Evolutionary conservation across 2,113 vertebrate species (phyloP).

Genomic region (Thermophis baileyi): DNA sequence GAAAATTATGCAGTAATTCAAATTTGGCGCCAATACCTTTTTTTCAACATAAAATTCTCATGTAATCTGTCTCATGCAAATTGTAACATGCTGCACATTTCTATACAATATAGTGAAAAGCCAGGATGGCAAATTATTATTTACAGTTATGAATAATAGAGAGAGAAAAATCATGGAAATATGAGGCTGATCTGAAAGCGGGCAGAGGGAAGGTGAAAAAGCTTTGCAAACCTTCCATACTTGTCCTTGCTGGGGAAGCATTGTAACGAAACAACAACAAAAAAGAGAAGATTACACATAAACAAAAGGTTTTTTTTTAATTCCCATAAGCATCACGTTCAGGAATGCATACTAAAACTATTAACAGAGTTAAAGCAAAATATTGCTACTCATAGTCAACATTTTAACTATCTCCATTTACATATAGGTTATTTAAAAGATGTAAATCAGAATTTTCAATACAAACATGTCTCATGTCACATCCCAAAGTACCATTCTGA

Average conservation of each 20-base stretch:
- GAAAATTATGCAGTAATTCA: conserved; percentile 11
- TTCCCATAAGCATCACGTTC: conserved; percentile 71
- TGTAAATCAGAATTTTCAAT: conserved; percentile 1
- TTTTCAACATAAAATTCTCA: conserved; percentile 15
- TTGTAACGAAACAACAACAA: conserved; percentile 80
- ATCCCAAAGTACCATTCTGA: conserved; percentile 59
- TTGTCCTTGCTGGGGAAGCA: conserved; percentile 99
- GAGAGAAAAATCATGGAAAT: conserved; percentile 85
- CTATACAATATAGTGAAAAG: conserved; percentile 48
- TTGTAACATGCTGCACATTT: conserved; percentile 58
- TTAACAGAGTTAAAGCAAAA: conserved; percentile 57
- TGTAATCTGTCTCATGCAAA: conserved; percentile 63
- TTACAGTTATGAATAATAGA: conserved; percentile 72
- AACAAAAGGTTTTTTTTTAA: conserved; percentile 78
- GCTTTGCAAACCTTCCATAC: conserved; percentile 99
- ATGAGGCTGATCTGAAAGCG: conserved; percentile 83
- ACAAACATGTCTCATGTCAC: conserved; percentile 36
- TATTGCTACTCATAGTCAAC: conserved; percentile 44
- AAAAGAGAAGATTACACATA: conserved; percentile 96
- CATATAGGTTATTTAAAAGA: conserved; percentile 19
- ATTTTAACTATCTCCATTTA: conserved; percentile 51
- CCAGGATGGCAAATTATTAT: conserved; percentile 57
- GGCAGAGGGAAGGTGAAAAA: conserved; percentile 99
- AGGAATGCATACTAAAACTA: conserved; percentile 66
- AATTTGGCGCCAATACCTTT: conserved; percentile 34